A percentile compares a stretch with the other conserved stretches of the same genome.
Conservation (phyloP, 1,140 invertebrate genomes). For the Helicoverpa zea region DNA sequence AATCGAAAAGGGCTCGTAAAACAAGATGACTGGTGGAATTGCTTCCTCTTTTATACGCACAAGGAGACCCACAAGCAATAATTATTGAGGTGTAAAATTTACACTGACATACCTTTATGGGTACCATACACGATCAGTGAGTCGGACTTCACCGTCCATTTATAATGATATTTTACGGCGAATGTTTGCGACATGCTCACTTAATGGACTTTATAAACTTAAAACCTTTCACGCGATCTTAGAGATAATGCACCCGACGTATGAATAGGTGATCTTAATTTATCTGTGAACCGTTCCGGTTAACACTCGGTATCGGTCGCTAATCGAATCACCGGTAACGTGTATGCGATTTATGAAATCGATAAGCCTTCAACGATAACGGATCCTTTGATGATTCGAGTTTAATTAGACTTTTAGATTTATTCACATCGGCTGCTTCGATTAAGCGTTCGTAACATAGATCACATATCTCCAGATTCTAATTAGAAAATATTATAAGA, state of each 20-base stretch:
- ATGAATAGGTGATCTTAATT: slow-evolving; percentile 85
- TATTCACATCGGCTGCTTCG: slow-evolving; percentile 24
- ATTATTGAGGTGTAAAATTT: slow-evolving; percentile 78
- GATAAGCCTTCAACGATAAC: slow-evolving; percentile 59
- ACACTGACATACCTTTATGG: slow-evolving; percentile 74
- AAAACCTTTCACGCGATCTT: slow-evolving; percentile 77
- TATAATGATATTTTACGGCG: slow-evolving; percentile 69
- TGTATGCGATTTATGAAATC: slow-evolving; percentile 75
- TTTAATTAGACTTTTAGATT: slow-evolving; percentile 52
- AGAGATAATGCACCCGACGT: slow-evolving; percentile 74
- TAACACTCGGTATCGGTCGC: slow-evolving; percentile 74
- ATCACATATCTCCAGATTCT: slow-evolving; percentile 42
- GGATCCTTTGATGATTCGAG: slow-evolving; percentile 61
- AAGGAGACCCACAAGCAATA: slow-evolving; percentile 60
- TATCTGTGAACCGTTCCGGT: slow-evolving; percentile 75
- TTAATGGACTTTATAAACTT: slow-evolving; percentile 78
- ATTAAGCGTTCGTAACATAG: slow-evolving; percentile 18
- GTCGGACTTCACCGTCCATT: slow-evolving; percentile 58
- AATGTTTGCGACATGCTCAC: slow-evolving; percentile 70
- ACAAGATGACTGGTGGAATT: slow-evolving; percentile 65
- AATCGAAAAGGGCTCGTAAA: slow-evolving; percentile 73
- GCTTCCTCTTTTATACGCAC: slow-evolving; percentile 67
- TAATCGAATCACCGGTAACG: slow-evolving; percentile 78
- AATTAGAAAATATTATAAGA: slow-evolving; percentile 33
- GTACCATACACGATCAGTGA: slow-evolving; percentile 51